Conservation (phyloP, 2,113 vertebrate species). For the Thamnaconus septentrionalis region DNA sequence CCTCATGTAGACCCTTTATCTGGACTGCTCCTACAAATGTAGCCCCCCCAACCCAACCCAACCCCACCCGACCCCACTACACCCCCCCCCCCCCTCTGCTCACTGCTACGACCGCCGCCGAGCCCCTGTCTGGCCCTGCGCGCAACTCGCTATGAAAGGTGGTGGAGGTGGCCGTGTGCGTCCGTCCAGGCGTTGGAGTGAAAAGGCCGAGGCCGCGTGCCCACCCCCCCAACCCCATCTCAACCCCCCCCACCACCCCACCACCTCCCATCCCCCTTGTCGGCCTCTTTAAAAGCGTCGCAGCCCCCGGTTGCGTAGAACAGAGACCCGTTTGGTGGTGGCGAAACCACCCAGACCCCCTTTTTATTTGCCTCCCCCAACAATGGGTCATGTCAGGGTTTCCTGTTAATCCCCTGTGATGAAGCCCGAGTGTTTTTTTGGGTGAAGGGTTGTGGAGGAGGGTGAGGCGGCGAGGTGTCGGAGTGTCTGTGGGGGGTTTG, state of each 20-base stretch:
- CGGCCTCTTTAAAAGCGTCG: constrained; percentile 50
- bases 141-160: constrained; percentile 8
- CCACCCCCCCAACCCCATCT: too few relatives aligned
- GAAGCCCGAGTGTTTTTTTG: constrained; percentile 66
- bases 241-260: too few relatives aligned
- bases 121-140: not conserved
- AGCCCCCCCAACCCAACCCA: constrained; percentile 1
- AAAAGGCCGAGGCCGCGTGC: constrained; percentile 33
- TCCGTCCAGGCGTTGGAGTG: constrained; percentile 29
- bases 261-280: not conserved
- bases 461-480: constrained; percentile 27
- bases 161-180: constrained; percentile 32
- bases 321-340: constrained; percentile 53
- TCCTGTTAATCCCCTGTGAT: constrained; percentile 76
- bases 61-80: not conserved
- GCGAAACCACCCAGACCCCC: constrained; percentile 71
- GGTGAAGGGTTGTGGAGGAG: constrained; percentile 42
- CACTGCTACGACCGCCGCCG: constrained; percentile 30
- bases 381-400: constrained; percentile 72
- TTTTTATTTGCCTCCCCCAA: constrained; percentile 41
- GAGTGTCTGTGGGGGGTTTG: not conserved
- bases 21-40: constrained; percentile 22
- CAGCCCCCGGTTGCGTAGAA: constrained; percentile 35
- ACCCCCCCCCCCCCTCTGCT: not conserved
- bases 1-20: constrained; percentile 39